Evolutionary conservation across 1,140 invertebrate genomes (phyloP).

Genomic region (Drosophila arizonae): DNA sequence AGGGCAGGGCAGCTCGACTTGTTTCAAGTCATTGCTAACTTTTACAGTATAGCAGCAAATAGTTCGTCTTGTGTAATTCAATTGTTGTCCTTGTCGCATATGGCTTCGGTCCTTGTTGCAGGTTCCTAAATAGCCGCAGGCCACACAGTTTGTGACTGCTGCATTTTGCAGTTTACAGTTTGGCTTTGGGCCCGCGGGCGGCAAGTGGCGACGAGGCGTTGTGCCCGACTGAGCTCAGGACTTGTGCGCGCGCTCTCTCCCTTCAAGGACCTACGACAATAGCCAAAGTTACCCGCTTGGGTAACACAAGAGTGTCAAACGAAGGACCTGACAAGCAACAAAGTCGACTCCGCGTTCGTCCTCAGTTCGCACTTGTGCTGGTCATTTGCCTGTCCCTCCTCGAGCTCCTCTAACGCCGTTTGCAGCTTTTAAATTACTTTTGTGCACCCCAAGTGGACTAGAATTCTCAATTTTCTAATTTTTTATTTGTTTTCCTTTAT

Average conservation of each 20-base stretch:
- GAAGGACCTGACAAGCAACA: constrained; percentile 56
- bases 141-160: constrained; percentile 42
- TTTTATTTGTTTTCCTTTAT: neutral
- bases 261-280: constrained; percentile 74
- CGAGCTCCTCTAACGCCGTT: constrained; percentile 1
- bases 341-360: constrained; percentile 29
- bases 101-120: constrained; percentile 38
- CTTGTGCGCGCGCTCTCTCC: constrained; percentile 45
- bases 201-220: constrained; percentile 43
- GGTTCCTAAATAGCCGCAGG: constrained; percentile 39
- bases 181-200: constrained; percentile 35
- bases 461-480: constrained; percentile 17
- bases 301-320: constrained; percentile 50
- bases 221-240: constrained; percentile 41
- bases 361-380: constrained; percentile 43
- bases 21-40: constrained; percentile 56
- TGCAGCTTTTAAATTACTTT: constrained; percentile 47
- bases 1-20: constrained; percentile 42
- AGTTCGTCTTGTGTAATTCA: constrained; percentile 76
- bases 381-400: constrained; percentile 13
- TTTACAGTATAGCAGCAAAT: constrained; percentile 40
- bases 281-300: constrained; percentile 67
- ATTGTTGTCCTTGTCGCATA: constrained; percentile 71
- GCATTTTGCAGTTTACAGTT: constrained; percentile 12
- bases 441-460: constrained; percentile 29